Conservation (phyloP, 2,113 vertebrate genomes). For the Polyodon spathula region DNA sequence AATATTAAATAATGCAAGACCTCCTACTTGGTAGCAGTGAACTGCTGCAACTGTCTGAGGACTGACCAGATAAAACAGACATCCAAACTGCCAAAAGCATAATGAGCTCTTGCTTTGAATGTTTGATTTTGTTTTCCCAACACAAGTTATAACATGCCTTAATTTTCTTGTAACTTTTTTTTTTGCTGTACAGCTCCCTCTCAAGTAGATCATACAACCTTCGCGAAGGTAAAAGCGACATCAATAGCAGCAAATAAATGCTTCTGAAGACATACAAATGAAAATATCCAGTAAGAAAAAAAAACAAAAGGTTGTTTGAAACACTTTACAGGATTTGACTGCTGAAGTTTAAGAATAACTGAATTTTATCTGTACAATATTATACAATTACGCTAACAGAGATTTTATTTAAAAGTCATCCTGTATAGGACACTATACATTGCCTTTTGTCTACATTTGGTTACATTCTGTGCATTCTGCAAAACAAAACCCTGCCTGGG, state of each 20-base stretch:
- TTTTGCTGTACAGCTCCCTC: constrained; percentile 75
- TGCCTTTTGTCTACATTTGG: constrained; percentile 80
- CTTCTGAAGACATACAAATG: constrained; percentile 70
- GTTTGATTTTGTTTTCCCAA: constrained; percentile 5
- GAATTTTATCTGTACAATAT: constrained; percentile 89
- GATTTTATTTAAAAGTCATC: constrained; percentile 78
- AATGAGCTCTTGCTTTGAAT: background rate
- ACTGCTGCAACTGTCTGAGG: background rate
- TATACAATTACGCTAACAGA: constrained; percentile 83
- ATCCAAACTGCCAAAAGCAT: background rate
- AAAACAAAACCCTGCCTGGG: constrained; percentile 63
- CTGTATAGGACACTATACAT: constrained; percentile 89
- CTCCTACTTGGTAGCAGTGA: background rate
- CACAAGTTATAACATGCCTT: constrained; percentile 14
- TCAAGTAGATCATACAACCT: constrained; percentile 77
- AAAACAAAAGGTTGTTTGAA: constrained; percentile 59
- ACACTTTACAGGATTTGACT: constrained; percentile 82
- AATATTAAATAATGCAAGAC: background rate
- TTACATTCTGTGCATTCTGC: constrained; percentile 73
- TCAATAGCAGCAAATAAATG: constrained; percentile 89
- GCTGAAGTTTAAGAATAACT: constrained; percentile 75
- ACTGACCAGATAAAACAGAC: background rate
- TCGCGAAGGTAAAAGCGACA: constrained; percentile 76
- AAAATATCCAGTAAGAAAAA: constrained; percentile 77
- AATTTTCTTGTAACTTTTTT: constrained; percentile 49